Conservation (phyloP, 2,797 vertebrate species). For the Holocentrus rufus region DNA sequence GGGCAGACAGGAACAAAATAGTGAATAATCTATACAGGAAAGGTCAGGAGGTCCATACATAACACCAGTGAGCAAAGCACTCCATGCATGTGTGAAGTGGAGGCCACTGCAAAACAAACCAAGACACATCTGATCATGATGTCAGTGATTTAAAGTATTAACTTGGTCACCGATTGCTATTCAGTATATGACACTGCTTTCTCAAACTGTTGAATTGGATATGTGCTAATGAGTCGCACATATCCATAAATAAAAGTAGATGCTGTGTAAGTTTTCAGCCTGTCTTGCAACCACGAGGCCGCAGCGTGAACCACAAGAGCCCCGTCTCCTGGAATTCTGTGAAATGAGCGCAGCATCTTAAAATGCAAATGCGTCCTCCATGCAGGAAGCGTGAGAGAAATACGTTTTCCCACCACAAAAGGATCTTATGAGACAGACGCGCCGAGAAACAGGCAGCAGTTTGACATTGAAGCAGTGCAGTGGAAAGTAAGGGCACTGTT, state of each 20-base stretch:
- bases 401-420: conserved; percentile 18
- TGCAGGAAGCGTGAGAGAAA: conserved; percentile 11
- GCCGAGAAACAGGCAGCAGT: neutral
- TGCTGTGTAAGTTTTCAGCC: no score
- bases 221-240: no score
- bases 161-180: neutral
- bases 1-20: conserved; percentile 14
- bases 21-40: conserved; percentile 42
- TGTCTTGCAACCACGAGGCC: neutral
- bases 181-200: no score
- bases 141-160: no score
- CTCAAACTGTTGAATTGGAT: no score
- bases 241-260: no score
- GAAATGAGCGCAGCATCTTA: neutral
- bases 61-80: conserved; percentile 11
- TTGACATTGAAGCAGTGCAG: conserved; percentile 4
- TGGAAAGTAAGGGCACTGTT: neutral
- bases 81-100: neutral
- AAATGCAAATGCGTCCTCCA: conserved; percentile 29
- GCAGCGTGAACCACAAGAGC: neutral
- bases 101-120: no score
- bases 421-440: conserved; percentile 18
- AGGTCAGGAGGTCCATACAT: neutral
- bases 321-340: neutral
- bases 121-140: no score